Base-by-base conservation (phyloP, 2,797 vertebrate species). In the Cossypha dichroa region DNA sequence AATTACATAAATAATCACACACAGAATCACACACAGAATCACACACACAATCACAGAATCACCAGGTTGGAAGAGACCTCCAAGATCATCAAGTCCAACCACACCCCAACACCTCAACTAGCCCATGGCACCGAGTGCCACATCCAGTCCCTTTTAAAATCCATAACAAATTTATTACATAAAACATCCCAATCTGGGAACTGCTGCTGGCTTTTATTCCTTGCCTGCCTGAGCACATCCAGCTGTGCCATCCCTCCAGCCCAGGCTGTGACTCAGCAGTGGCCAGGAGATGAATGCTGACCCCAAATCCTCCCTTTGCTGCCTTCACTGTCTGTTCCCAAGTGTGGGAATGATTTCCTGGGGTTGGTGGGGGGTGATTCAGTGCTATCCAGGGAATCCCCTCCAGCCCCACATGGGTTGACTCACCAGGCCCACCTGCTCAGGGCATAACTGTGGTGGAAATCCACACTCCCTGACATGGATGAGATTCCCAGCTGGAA, bases 391-490 rank as follows among this genome's bases (percentile, higher is more conserved):
- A 96, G 96, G 94, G 96, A 98, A 97, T 96, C 95, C 96, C 95
- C 96, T 89, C 59, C 22, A 94, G 18, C 60, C 90, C 81, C 90
- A 58, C 45, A 2, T 26, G 31, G 28, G 43, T 52, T 98, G 97
- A 97, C 66, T 97, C 97, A 97, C 67, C 74, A 0, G 5, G 56
- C 67, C 97, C 97, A 97, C 97, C 98, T 98, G 98, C 96, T 93
- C 48, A 46, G 52, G 62, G 49, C 95, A 86, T 88, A 90, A 10
- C 91, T 96, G 84, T 75, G 96, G 94, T 82, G 34, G 15, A 66
- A 78, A 77, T 38, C 83, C 74, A 87, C 88, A 55, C 41, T 77
- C 3, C 87, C 80, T 68, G 10, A 34, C 62, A 55, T 56, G 87
- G 74, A 34, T 86, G 68, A 77, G 69, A 59, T 33, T 80, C 75